Base-by-base conservation (phyloP, 2,888 invertebrate species). In the Pasiphila rectangulata region DNA sequence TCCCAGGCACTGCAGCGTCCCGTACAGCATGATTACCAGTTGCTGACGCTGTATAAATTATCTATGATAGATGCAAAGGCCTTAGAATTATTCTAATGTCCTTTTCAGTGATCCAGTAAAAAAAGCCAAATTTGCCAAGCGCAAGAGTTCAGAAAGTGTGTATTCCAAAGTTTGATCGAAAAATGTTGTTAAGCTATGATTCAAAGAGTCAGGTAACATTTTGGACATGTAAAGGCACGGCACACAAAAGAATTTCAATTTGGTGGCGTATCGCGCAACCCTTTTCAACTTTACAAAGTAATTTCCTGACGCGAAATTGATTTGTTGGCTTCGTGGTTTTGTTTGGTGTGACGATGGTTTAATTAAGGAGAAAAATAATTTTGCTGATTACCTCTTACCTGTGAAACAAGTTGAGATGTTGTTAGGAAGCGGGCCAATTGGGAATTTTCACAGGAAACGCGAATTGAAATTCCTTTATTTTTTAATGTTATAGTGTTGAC, bases 171-270 rank as follows among this genome's bases (percentile, higher is more conserved):
- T 73, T 70, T 67, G 72, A 74, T 73, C 63, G 70, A 67, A 75
- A 78, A 75, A 72, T 74, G 67, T 74, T 73, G 67, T 66, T 63
- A 61, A 55, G 65, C 67, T 71, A 75, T 76, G 76, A 76, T 68
- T 75, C 72, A 68, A 69, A 69, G 67, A 73, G 68, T 57, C 79
- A 80, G 83, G 85, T 83, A 83, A 68, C 79, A 75, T 76, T 82
- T 78, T 67, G 80, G 76, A 73, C 81, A 79, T 80, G 79, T 79
- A 79, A 83, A 84, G 79, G 84, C 75, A 69, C 62, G 68, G 69
- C 56, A 67, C 64, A 83, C 82, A 84, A 86, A 85, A 86, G 85
- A 87, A 87, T 87, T 87, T 85, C 86, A 86, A 84, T 86, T 85
- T 84, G 80, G 77, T 79, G 67, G 72, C 72, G 80, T 83, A 83